Evolutionary conservation across 1,140 invertebrate genomes (phyloP).

Genomic region (Tetraneura akinire): DNA sequence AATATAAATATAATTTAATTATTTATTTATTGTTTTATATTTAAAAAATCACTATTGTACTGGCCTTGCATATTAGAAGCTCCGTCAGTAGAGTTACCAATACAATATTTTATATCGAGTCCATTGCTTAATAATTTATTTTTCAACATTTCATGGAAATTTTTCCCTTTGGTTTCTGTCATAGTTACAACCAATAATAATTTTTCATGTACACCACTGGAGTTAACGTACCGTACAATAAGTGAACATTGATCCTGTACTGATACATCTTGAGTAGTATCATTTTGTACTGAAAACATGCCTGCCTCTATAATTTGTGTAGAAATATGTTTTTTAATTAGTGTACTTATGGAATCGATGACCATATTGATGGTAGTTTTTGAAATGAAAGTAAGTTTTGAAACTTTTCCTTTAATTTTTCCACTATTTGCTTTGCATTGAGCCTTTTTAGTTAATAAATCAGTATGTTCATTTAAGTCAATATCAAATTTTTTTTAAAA

Average conservation of each 20-base stretch:
- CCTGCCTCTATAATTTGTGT: constrained; percentile 7
- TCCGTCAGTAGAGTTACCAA: constrained; percentile 54
- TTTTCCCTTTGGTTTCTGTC: constrained; percentile 49
- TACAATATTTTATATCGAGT: constrained; percentile 51
- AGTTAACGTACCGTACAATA: constrained; percentile 53
- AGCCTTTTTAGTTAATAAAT: neutral
- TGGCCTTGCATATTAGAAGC: constrained; percentile 54
- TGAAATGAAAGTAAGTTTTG: constrained; percentile 9
- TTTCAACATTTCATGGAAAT: constrained; percentile 48
- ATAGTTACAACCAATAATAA: constrained; percentile 49
- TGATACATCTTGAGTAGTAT: constrained; percentile 54
- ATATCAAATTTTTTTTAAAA: constrained; percentile 19
- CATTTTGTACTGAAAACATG: constrained; percentile 53
- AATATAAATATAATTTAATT: no score
- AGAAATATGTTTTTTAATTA: neutral
- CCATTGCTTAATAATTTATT: constrained; percentile 22
- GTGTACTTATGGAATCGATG: constrained; percentile 2
- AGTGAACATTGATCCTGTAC: constrained; percentile 52
- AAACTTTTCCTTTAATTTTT: neutral
- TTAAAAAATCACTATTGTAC: no score
- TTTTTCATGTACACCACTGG: constrained; percentile 46
- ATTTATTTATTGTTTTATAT: no score
- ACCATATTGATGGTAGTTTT: neutral
- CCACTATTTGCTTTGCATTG: neutral
- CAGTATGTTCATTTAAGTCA: constrained; percentile 13